phyloP scores from a whole-genome alignment of 2,113 vertebrate species.

The Callipepla californica region DNA sequence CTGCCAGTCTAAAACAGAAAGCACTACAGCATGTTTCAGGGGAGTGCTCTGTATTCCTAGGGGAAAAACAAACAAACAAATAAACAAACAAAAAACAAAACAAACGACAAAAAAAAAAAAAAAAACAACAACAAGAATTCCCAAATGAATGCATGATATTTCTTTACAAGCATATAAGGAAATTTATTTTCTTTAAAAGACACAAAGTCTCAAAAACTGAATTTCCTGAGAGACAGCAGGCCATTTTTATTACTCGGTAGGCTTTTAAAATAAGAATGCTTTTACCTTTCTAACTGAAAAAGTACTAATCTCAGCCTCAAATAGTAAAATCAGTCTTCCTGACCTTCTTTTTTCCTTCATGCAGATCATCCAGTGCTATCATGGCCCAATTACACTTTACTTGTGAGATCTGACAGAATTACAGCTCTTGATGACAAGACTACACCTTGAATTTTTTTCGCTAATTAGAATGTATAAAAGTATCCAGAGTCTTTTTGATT shows the following conservation, averaged over 20 bases:
- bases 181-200: not conserved
- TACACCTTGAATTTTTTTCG: not conserved
- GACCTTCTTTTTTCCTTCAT: conserved; percentile 12
- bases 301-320: not conserved
- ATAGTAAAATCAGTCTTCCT: not conserved
- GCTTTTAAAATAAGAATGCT: not conserved
- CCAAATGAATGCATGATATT: not conserved
- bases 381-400: conserved; percentile 13
- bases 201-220: not conserved
- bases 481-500: conserved; percentile 56
- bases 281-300: not conserved
- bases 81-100: not conserved
- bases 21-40: not conserved
- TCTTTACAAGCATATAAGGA: not conserved
- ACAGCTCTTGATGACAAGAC: conserved; percentile 28
- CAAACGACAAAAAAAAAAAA: not conserved
- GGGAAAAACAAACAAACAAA: too few species aligned
- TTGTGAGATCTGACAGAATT: conserved; percentile 63
- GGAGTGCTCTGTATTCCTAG: not conserved
- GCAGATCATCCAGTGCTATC: not conserved
- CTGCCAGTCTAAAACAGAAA: not conserved
- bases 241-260: not conserved
- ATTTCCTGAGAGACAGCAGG: not conserved
- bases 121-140: not conserved
- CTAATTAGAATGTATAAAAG: conserved; percentile 63